Conservation (phyloP, 2,888 invertebrate species). For the Yponomeuta plumbellus region DNA sequence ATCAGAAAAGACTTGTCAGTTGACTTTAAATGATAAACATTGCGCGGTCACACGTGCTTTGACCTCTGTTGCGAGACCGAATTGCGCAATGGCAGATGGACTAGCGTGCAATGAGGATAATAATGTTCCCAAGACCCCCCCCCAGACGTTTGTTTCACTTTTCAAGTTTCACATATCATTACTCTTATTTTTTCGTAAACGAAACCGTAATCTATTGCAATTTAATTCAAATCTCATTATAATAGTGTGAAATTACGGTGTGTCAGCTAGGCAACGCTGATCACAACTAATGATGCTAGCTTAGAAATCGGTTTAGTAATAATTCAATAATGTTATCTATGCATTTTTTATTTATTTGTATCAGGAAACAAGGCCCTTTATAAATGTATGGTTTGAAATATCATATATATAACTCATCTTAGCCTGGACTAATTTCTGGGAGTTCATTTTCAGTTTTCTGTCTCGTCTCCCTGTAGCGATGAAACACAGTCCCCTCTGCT, state of each 20-base stretch:
- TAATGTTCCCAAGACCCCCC: background rate
- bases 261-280: background rate
- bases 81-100: conserved; percentile 14
- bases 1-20: conserved; percentile 31
- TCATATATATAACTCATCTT: no score
- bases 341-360: no score
- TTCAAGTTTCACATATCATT: background rate
- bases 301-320: background rate
- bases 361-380: no score
- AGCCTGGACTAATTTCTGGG: no score
- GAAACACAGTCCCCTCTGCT: no score
- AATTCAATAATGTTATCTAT: no score
- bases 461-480: no score
- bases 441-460: no score
- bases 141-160: background rate
- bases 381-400: no score
- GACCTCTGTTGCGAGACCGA: conserved; percentile 41
- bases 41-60: conserved; percentile 46
- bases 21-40: conserved; percentile 36
- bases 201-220: background rate
- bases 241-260: background rate
- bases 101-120: background rate
- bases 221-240: background rate
- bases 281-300: background rate
- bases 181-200: background rate